phyloP scores from a whole-genome alignment of 2,797 vertebrate genomes.

The Sebastes baramenuke region DNA sequence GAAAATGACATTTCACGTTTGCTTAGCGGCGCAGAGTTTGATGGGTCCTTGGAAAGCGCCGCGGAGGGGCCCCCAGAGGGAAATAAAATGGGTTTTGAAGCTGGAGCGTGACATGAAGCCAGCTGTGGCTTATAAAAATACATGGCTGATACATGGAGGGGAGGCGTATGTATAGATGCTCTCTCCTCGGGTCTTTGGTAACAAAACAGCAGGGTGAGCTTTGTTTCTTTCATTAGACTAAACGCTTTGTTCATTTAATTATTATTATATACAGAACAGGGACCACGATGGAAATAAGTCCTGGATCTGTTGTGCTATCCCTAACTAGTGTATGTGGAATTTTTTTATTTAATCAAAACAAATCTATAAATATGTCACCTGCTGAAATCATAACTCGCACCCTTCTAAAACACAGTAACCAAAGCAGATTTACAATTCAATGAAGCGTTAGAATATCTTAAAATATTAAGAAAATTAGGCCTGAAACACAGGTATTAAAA shows the following conservation, averaged over 20 bases:
- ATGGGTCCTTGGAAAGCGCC: conserved; percentile 33
- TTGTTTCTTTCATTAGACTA: background rate
- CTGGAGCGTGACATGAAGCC: conserved; percentile 50
- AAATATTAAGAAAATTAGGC: background rate
- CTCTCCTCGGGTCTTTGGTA: background rate
- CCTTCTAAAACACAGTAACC: too few relatives aligned
- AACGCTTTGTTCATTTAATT: background rate
- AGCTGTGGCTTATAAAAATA: conserved; percentile 59
- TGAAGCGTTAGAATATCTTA: background rate
- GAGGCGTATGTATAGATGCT: background rate
- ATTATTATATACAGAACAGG: too few relatives aligned
- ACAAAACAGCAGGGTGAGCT: background rate
- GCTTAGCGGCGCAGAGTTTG: conserved; percentile 35
- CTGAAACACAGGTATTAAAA: background rate
- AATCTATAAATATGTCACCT: background rate
- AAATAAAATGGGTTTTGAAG: conserved; percentile 51
- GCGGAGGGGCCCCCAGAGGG: conserved; percentile 25
- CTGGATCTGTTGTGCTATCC: background rate
- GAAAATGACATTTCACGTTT: conserved; percentile 66
- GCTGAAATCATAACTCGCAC: too few relatives aligned
- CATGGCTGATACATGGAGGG: conserved; percentile 1
- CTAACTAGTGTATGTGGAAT: too few relatives aligned
- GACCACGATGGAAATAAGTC: too few relatives aligned
- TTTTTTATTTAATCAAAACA: background rate
- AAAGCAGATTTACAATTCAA: too few relatives aligned